Evolutionary conservation across 2,113 vertebrate species (phyloP).

Genomic region (Anthoscopus minutus): DNA sequence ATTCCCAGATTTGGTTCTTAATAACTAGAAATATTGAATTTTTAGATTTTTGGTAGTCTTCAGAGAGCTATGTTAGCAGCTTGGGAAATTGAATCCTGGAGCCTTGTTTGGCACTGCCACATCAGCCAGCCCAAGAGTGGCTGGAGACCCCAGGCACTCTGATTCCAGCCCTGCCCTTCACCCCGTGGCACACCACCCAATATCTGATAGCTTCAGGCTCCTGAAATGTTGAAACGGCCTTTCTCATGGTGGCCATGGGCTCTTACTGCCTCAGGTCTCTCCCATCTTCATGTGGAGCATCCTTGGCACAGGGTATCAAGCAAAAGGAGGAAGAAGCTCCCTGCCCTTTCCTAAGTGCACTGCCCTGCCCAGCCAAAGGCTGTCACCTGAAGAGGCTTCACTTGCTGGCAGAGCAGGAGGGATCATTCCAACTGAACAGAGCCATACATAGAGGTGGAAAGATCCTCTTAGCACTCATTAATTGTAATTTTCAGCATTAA

Average conservation of each 20-base stretch:
- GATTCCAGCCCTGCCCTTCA: neutral
- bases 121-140: neutral
- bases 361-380: neutral
- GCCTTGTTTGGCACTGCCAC: neutral
- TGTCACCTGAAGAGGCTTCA: neutral
- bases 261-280: neutral
- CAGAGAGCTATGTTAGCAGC: neutral
- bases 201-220: neutral
- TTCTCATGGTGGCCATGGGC: rapidly evolving
- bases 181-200: neutral
- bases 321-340: neutral
- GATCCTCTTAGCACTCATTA: constrained; percentile 61
- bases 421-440: constrained; percentile 9
- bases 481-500: constrained; percentile 61
- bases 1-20: neutral
- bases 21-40: neutral
- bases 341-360: neutral
- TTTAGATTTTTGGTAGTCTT: neutral
- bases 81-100: neutral
- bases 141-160: neutral
- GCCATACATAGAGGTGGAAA: constrained; percentile 25
- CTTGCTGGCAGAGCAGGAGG: neutral
- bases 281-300: neutral
- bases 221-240: neutral
- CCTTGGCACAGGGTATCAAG: neutral